Evolutionary conservation across 2,888 invertebrate genomes (phyloP).

Genomic region (Lycophotia porphyrea): DNA sequence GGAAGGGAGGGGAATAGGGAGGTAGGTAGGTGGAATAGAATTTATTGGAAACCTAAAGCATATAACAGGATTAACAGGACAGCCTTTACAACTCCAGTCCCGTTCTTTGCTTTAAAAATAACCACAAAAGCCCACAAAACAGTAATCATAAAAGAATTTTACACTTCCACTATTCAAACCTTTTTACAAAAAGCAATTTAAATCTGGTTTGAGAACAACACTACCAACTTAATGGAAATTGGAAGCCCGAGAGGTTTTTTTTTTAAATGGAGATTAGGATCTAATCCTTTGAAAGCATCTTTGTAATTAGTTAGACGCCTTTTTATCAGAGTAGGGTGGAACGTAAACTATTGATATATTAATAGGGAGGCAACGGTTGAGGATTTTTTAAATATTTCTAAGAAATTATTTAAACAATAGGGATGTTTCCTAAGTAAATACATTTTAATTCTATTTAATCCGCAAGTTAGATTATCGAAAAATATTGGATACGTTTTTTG

Average conservation of each 20-base stretch:
- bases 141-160: slow-evolving; percentile 68
- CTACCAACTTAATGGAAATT: slow-evolving; percentile 65
- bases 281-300: slow-evolving; percentile 60
- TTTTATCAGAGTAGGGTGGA: slow-evolving; percentile 21
- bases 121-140: slow-evolving; percentile 17
- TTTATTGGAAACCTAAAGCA: background rate
- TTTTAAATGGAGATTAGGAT: slow-evolving; percentile 68
- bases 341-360: slow-evolving; percentile 11
- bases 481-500: too few relatives aligned
- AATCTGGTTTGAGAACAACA: slow-evolving; percentile 68
- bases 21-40: too few relatives aligned
- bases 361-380: background rate
- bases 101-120: background rate
- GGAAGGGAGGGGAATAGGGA: too few relatives aligned
- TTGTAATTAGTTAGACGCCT: slow-evolving; percentile 59
- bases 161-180: slow-evolving; percentile 79
- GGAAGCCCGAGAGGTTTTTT: slow-evolving; percentile 68
- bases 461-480: too few relatives aligned
- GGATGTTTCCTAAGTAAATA: too few relatives aligned
- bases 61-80: slow-evolving; percentile 5
- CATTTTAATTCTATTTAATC: too few relatives aligned
- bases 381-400: background rate
- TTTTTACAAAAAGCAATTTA: slow-evolving; percentile 70
- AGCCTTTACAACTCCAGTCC: background rate
- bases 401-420: background rate